Evolutionary conservation across 2,888 invertebrate genomes (phyloP).

Genomic region (Ophioninae sp.): DNA sequence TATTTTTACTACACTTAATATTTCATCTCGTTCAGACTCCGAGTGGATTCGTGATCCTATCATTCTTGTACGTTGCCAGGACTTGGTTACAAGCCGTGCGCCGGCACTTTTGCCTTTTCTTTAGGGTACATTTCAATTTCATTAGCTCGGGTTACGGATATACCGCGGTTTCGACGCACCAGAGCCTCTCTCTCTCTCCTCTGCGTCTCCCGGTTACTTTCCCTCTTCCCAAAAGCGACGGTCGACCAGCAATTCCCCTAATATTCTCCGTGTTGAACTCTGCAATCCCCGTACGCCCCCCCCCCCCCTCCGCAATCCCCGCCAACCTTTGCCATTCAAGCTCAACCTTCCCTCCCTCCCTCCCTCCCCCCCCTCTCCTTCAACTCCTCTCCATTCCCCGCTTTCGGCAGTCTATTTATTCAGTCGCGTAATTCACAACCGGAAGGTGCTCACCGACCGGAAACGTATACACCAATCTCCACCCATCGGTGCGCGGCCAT

Average conservation of each 20-base stretch:
- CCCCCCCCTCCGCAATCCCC: no score
- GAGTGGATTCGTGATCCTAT: not conserved
- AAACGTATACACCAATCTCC: conserved; percentile 74
- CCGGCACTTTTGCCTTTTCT: conserved; percentile 74
- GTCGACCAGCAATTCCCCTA: conserved; percentile 22
- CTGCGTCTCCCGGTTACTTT: conserved; percentile 30
- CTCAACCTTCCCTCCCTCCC: not conserved
- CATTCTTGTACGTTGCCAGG: not conserved
- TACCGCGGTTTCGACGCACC: conserved; percentile 22
- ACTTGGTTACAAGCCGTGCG: not conserved
- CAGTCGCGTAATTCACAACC: conserved; percentile 80
- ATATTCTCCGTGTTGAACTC: conserved; percentile 52
- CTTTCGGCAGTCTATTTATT: conserved; percentile 75
- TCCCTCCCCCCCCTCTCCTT: conserved; percentile 9
- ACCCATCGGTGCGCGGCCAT: conserved; percentile 70
- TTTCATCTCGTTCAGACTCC: not conserved
- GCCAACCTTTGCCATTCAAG: conserved; percentile 19
- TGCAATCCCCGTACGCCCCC: conserved; percentile 15
- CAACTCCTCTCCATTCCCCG: conserved; percentile 23
- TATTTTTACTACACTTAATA: no score
- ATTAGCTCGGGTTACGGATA: conserved; percentile 74
- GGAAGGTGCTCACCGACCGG: conserved; percentile 80
- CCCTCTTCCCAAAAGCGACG: conserved; percentile 15
- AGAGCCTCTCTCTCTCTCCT: conserved; percentile 11
- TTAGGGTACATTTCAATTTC: conserved; percentile 79